Base-by-base conservation (phyloP, 1,140 invertebrate genomes). In the Leucophenga varia region DNA sequence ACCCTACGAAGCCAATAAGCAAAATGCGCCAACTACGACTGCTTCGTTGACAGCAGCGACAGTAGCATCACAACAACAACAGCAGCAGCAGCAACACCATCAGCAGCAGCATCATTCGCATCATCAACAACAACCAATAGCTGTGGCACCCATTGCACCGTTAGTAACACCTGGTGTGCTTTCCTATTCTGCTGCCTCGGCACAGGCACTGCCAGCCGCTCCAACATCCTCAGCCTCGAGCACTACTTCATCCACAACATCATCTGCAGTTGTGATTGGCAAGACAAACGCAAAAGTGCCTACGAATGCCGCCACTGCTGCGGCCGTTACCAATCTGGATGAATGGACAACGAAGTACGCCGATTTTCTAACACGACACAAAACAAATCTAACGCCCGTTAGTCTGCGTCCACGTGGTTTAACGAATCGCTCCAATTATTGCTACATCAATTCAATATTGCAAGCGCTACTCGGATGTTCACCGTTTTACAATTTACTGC, bases 401-500 rank as follows among this genome's bases (percentile, higher is more conserved):
- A 84, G 85, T 43, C 74, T 95, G 13, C 80, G 88, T 61, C 93
- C 93, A 1, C 83, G 93, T 43, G 93, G 93, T 8, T 80, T 97
- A 12, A 89, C 86, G 28, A 97, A 97, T 77, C 84, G 87, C 41
- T 91, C 89, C 38, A 97, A 96, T 79, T 96, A 93, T 78, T 97
- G 94, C 77, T 97, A 96, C 65, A 91, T 95, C 19, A 97, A 97
- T 78, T 91, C 93, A 20, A 91, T 90, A 47, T 77, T 93, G 25
- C 91, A 94, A 79, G 92, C 93, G 1, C 77, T 97, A 39, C 78
- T 97, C 1, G 92, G 90, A 18, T 97, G 93, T 76, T 90, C 93
- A 13, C 91, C 93, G 1, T 93, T 97, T 78, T 95, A 92, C 72
- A 93, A 96, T 78, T 80, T 96, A 61, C 77, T 97, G 54, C 86